These are phyloP conservation scores for Pteruthius melanotis DNA, from an alignment of 2,113 vertebrate species.

Conservation along the genomic window DNA sequence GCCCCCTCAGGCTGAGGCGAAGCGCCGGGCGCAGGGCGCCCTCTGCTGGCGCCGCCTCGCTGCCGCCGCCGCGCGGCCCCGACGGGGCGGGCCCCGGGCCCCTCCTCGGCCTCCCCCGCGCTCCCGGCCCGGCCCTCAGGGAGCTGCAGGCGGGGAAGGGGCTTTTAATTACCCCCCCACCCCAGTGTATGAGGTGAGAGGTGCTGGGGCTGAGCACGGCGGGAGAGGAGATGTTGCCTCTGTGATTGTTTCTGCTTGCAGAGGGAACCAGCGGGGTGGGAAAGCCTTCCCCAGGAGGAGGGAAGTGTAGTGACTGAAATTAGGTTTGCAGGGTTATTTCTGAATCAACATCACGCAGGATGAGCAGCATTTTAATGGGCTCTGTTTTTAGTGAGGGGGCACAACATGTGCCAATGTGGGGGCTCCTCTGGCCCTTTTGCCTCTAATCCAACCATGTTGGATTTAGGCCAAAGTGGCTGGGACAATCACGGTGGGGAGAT, in stretches of 20 bases:
- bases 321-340: background rate
- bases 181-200: too few species aligned
- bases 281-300: background rate
- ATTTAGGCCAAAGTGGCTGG: background rate
- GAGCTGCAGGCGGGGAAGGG: background rate
- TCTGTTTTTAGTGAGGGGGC: background rate
- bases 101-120: background rate
- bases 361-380: background rate
- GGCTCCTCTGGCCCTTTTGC: background rate
- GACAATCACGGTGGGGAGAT: fast-evolving
- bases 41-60: too few species aligned
- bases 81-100: background rate
- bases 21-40: too few species aligned
- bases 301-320: background rate
- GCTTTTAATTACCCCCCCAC: fast-evolving
- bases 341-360: background rate
- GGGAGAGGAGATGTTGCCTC: background rate
- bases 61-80: too few species aligned
- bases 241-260: fast-evolving
- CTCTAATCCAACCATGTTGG: fast-evolving
- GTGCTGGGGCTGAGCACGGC: fast-evolving
- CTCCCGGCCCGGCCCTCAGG: background rate
- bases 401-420: fast-evolving
- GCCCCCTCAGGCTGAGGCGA: too few species aligned
- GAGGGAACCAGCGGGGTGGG: background rate